Conservation (phyloP, 2,888 invertebrate genomes). For the Bimastos eiseni region DNA sequence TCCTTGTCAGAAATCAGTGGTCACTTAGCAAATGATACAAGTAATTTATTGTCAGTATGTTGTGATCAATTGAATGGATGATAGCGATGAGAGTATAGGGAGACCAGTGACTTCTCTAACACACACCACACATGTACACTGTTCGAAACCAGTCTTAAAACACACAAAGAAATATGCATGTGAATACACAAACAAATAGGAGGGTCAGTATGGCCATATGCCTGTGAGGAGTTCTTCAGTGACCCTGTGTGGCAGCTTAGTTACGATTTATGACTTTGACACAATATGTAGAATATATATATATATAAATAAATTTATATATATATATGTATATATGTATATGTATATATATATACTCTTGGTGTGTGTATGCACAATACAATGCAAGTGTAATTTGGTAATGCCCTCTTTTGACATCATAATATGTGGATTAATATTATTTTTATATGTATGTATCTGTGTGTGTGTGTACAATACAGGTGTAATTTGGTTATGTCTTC, state of each 20-base stretch:
- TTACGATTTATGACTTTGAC: neutral
- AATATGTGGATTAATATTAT: no score
- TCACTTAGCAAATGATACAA: neutral
- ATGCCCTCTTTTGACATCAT: no score
- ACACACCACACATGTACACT: neutral
- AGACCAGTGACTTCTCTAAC: neutral
- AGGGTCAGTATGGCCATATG: neutral
- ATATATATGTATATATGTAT: no score
- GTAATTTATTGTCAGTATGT: neutral
- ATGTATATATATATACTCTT: no score
- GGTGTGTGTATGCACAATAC: no score
- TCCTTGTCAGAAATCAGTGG: neutral
- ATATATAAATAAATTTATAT: no score
- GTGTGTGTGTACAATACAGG: no score
- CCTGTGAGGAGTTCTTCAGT: neutral
- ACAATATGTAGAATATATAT: neutral
- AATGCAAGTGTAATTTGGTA: no score
- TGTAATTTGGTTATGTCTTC: no score
- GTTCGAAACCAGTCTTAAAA: neutral
- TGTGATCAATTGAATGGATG: neutral
- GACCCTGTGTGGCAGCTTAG: neutral
- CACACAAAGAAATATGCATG: neutral
- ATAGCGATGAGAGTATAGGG: neutral
- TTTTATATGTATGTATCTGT: no score
- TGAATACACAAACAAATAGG: neutral